Conservation (phyloP, 2,113 vertebrate genomes). For the Hippopotamus amphibius region DNA sequence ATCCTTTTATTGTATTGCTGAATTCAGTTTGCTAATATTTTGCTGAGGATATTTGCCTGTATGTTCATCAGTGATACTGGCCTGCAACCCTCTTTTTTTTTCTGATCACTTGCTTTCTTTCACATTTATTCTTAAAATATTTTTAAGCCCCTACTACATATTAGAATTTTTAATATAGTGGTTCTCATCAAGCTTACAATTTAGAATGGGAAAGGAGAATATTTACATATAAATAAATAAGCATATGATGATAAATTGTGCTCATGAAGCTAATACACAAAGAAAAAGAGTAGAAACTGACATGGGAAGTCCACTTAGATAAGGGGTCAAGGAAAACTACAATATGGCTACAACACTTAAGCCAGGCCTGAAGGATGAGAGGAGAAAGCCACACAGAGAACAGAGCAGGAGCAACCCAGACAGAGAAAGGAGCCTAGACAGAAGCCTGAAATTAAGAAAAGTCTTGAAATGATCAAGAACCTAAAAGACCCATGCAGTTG, state of each 20-base stretch:
- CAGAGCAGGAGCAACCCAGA: background rate
- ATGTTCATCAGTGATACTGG: background rate
- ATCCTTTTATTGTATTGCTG: background rate
- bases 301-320: background rate
- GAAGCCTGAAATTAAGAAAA: background rate
- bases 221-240: background rate
- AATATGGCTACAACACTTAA: background rate
- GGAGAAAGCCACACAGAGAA: background rate
- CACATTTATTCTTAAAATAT: background rate
- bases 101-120: background rate
- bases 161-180: background rate
- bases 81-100: background rate
- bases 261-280: background rate
- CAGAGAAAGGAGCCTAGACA: background rate
- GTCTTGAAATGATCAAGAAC: background rate
- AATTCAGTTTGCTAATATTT: background rate
- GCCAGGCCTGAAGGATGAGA: background rate
- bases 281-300: background rate
- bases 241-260: background rate
- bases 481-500: background rate
- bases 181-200: background rate
- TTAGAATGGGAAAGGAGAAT: background rate
- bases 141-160: background rate
- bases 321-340: background rate
- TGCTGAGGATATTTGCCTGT: background rate